phyloP scores from a whole-genome alignment of 1,140 invertebrate species.

The Nylanderia fulva region DNA sequence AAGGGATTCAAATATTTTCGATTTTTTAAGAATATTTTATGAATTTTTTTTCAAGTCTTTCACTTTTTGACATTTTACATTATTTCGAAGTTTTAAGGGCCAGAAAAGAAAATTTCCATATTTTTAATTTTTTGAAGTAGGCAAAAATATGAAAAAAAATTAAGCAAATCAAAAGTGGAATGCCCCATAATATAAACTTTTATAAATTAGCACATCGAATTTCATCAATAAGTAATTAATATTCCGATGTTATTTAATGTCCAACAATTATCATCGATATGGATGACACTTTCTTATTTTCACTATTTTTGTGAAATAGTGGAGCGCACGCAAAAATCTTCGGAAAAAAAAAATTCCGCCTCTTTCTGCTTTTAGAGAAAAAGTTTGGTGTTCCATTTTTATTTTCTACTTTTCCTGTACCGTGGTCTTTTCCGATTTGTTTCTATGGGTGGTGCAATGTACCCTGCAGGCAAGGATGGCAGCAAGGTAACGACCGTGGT shows the following conservation, averaged over 20 bases:
- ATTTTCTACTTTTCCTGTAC: slow-evolving; percentile 72
- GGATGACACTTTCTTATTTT: neutral
- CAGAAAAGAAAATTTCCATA: too few relatives aligned
- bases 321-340: too few relatives aligned
- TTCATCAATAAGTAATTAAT: neutral
- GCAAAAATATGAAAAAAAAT: too few relatives aligned
- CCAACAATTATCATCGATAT: neutral
- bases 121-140: too few relatives aligned
- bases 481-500: slow-evolving; percentile 97
- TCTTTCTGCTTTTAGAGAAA: slow-evolving; percentile 34
- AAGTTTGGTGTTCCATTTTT: slow-evolving; percentile 49
- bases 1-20: too few relatives aligned
- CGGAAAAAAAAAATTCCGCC: neutral
- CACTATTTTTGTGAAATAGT: neutral
- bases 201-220: neutral
- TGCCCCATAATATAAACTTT: neutral
- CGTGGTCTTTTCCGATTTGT: slow-evolving; percentile 79
- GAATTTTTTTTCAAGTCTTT: too few relatives aligned
- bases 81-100: too few relatives aligned
- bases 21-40: too few relatives aligned
- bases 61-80: too few relatives aligned
- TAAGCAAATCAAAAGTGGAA: too few relatives aligned
- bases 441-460: slow-evolving; percentile 83
- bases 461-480: slow-evolving; percentile 93
- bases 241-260: neutral